Percentiles rank a stretch among this genome's conserved stretches.
phyloP scores from a whole-genome alignment of 2,888 invertebrate species.

The Spodoptera exigua region DNA sequence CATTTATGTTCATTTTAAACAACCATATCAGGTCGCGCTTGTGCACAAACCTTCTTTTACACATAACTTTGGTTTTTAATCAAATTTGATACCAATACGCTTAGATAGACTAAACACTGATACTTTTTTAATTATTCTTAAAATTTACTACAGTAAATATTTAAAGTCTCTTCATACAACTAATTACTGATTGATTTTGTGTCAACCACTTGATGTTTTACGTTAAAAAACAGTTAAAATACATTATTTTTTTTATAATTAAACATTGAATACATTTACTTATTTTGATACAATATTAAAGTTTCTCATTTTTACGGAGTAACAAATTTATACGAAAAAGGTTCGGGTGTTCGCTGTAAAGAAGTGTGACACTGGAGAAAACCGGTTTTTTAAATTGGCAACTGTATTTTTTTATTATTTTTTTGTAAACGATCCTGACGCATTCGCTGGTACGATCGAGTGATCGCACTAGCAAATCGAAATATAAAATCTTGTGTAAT shows the following conservation, averaged over 20 bases:
- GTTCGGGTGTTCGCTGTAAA: constrained; percentile 46
- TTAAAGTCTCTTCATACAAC: constrained; percentile 75
- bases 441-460: constrained; percentile 44
- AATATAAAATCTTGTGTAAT: constrained; percentile 75
- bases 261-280: constrained; percentile 81
- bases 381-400: constrained; percentile 19
- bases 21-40: constrained; percentile 67
- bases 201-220: constrained; percentile 66
- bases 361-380: constrained; percentile 39
- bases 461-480: constrained; percentile 57
- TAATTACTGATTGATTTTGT: constrained; percentile 67
- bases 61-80: constrained; percentile 68
- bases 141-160: constrained; percentile 75
- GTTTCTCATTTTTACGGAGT: constrained; percentile 71
- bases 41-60: constrained; percentile 55
- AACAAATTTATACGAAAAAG: constrained; percentile 69
- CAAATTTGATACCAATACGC: constrained; percentile 63
- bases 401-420: constrained; percentile 21
- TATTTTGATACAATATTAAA: constrained; percentile 70
- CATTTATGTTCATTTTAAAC: constrained; percentile 75
- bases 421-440: constrained; percentile 61
- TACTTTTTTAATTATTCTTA: constrained; percentile 74
- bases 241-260: constrained; percentile 69
- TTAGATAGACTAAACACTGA: constrained; percentile 67
- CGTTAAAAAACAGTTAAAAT: constrained; percentile 78